Evolutionary conservation across 2,797 vertebrate genomes (phyloP), one percentile per base, ranked within the genome.

Genomic region (Mus spretus): DNA sequence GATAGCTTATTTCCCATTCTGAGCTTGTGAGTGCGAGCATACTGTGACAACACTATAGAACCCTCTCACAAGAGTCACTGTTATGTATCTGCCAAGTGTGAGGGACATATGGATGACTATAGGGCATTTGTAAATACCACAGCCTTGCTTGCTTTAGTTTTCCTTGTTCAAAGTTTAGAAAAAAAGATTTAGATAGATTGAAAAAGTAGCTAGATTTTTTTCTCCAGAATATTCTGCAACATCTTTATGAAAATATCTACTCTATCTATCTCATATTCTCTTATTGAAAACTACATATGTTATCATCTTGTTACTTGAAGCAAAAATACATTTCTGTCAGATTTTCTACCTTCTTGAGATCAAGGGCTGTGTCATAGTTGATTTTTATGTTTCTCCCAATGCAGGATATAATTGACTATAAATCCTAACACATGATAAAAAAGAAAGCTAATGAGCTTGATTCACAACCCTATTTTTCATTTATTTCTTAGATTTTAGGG

Each of bases 1-100:
- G 17, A 20, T n/a, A 5, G 40, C 47, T 9, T 6, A 4, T 8
- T 50, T 37, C 2, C 0, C 34, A 1, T 37, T 44, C 11, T 81
- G 22, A 89, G 28, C 19, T 6, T 67, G 26, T 47, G 22, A 67
- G 1, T 37, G 10, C 50, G 12, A 70, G 2, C 6, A n/a, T 3
- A 11, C 13, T 50, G 9, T 22, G 20, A 17, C 5, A 22, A 40
- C 7, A 28, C 15, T 3, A 1, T 37, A 26, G 24, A 20, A 88
- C 44, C 11, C 14, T 19, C 57, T 44, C 19, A 59, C 2, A 1
- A 1, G 44, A 74, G 28, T 8, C 8, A 2, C 2, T 26, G 3
- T 2, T 55, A 13, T 40, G 24, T n/a, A n/a, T 55, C 8, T 77
- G 5, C 8, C 11, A 40, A 12, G 2, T n/a, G 4, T 63, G 6